Conservation (phyloP, 2,113 vertebrate species). For the Polypterus senegalus region DNA sequence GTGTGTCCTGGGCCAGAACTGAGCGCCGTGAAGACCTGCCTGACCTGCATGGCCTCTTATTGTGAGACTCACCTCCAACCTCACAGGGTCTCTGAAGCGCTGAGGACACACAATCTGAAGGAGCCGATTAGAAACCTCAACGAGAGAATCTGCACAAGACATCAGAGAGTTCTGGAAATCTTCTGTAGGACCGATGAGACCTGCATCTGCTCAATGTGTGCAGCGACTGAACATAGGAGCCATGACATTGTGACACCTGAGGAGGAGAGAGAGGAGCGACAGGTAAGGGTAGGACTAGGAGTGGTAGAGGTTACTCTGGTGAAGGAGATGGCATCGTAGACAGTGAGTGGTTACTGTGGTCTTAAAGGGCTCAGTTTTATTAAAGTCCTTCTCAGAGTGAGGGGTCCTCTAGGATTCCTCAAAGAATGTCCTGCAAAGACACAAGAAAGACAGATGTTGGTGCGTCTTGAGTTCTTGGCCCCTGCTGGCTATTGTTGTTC, state of each 20-base stretch:
- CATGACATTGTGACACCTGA: constrained; percentile 6
- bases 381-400: too few species aligned
- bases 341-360: too few species aligned
- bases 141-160: constrained; percentile 6
- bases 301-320: too few species aligned
- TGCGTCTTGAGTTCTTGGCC: too few species aligned
- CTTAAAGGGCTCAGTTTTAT: too few species aligned
- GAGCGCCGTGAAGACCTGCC: constrained; percentile 26
- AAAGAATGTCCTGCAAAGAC: too few species aligned
- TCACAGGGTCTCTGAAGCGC: constrained; percentile 7
- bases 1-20: not conserved
- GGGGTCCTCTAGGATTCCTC: too few species aligned
- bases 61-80: constrained; percentile 22
- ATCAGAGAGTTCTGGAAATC: constrained; percentile 14
- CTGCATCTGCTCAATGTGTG: constrained; percentile 12
- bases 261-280: not conserved
- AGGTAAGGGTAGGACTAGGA: not conserved
- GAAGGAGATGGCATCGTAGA: too few species aligned
- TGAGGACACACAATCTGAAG: constrained; percentile 15
- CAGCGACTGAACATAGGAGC: constrained; percentile 2
- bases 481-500: too few species aligned
- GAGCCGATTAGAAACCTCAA: not conserved
- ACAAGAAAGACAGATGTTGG: too few species aligned
- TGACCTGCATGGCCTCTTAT: constrained; percentile 32
- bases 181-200: constrained; percentile 18